Base-by-base conservation (phyloP, 2,113 vertebrate species). In the Gavialis gangeticus region DNA sequence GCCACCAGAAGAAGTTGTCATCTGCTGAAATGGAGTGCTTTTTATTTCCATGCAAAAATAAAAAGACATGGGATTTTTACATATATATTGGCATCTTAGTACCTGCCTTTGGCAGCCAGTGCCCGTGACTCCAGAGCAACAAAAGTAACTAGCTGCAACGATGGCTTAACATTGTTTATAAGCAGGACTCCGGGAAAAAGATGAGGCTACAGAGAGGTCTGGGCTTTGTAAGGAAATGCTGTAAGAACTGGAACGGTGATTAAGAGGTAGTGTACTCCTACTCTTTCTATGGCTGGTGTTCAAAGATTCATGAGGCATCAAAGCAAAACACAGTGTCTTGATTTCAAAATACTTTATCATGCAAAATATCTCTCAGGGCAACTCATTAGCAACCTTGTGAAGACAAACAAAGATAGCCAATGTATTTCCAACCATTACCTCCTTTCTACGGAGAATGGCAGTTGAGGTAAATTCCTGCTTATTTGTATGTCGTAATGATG, bases 381-480 rank as follows among this genome's bases (percentile, higher is more conserved):
- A 19, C 16, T 89, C 57, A 46, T 85, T 91, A 83, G 28, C 34
- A 78, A 71, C 71, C 46, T 27, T 75, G 75, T n/a, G 56, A 71
- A 82, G 54, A 66, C 19, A 90, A 75, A 75, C 58, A 54, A 28
- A 76, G 60, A 76, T 66, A 89, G 67, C 37, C 77, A 87, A n/a
- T 69, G 22, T 73, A n/a, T 90, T 90, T 55, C 78, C 56, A 67
- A 7, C 17, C 17, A 58, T 82, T 85, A 18, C 46, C 30, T 79
- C 25, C 21, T 79, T 92, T 71, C 75, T 71, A 62, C 5, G 6
- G 58, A 91, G 67, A 91, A 54, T 18, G 79, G 28, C 63, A 63
- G 62, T 34, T 16, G 57, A 85, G 80, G 60, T 75, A 91, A 94
- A 92, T 88, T 85, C 59, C 54, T 86, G 89, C 78, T 91, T 84